These are phyloP conservation scores for Hydropsyche betteni DNA, from an alignment of 2,888 invertebrate genomes.

Conservation along the genomic window DNA sequence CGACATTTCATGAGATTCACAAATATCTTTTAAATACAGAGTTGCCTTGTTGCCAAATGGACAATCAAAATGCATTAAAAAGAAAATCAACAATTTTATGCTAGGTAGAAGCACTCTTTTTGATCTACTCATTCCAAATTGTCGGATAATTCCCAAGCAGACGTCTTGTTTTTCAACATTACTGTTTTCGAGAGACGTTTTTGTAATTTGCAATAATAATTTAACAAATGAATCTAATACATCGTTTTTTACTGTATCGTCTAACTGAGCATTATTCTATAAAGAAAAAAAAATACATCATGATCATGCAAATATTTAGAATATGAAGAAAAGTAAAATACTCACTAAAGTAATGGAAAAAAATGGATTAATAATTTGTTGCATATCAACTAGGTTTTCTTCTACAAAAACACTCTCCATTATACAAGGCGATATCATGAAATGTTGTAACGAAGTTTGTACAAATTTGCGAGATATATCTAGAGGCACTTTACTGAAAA, in stretches of 20 bases:
- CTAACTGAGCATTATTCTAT: conserved; percentile 54
- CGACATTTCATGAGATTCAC: conserved; percentile 64
- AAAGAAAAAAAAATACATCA: conserved; percentile 46
- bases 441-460: conserved; percentile 58
- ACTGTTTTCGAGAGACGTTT: conserved; percentile 63
- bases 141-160: conserved; percentile 65
- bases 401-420: conserved; percentile 57
- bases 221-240: conserved; percentile 61
- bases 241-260: conserved; percentile 57
- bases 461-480: conserved; percentile 58
- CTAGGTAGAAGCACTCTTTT: conserved; percentile 61
- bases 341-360: conserved; percentile 55
- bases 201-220: conserved; percentile 61
- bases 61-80: conserved; percentile 71
- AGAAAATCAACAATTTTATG: conserved; percentile 68
- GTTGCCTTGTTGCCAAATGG: conserved; percentile 67
- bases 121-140: conserved; percentile 61
- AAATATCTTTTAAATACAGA: conserved; percentile 67
- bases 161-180: conserved; percentile 66
- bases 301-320: conserved; percentile 16
- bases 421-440: conserved; percentile 58
- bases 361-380: conserved; percentile 58
- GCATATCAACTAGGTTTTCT: conserved; percentile 56
- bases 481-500: conserved; percentile 56
- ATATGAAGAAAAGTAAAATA: conserved; percentile 45